These are phyloP conservation scores for Hoplodrina ambigua DNA, from an alignment of 2,888 invertebrate genomes.

Conservation along the genomic window DNA sequence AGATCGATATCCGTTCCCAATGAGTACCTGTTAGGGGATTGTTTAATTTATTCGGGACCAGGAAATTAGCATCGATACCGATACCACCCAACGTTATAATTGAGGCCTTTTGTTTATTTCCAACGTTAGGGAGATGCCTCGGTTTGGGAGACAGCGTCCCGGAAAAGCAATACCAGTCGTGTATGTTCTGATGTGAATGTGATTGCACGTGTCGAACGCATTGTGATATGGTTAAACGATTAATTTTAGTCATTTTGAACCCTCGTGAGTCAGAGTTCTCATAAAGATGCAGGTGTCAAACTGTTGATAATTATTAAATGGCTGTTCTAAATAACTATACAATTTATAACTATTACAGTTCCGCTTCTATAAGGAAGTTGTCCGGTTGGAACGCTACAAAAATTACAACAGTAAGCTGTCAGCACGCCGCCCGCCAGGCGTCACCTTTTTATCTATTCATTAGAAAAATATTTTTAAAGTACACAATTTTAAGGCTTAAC, in stretches of 20 bases:
- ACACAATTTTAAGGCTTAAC: too few species aligned
- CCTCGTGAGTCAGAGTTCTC: too few species aligned
- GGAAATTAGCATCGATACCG: slow-evolving; percentile 80
- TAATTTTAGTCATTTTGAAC: not conserved
- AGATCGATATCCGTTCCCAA: slow-evolving; percentile 55
- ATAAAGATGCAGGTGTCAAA: too few species aligned
- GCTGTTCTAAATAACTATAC: too few species aligned
- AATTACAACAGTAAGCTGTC: too few species aligned
- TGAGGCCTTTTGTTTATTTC: slow-evolving; percentile 74
- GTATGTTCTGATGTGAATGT: slow-evolving; percentile 49
- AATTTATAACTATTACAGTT: too few species aligned
- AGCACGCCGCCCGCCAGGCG: too few species aligned
- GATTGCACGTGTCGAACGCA: slow-evolving; percentile 15
- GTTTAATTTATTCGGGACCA: slow-evolving; percentile 80
- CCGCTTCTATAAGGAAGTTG: too few species aligned
- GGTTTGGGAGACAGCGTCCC: slow-evolving; percentile 32
- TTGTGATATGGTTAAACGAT: not conserved
- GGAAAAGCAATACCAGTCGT: slow-evolving; percentile 46
- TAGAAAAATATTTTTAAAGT: too few species aligned
- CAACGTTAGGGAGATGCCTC: slow-evolving; percentile 36
- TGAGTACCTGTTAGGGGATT: slow-evolving; percentile 66
- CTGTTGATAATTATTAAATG: too few species aligned
- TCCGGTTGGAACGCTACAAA: too few species aligned
- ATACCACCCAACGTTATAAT: slow-evolving; percentile 76
- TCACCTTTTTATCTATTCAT: too few species aligned